phyloP scores from a whole-genome alignment of 2,113 vertebrate genomes.

The Phalacrocorax brasilianus region DNA sequence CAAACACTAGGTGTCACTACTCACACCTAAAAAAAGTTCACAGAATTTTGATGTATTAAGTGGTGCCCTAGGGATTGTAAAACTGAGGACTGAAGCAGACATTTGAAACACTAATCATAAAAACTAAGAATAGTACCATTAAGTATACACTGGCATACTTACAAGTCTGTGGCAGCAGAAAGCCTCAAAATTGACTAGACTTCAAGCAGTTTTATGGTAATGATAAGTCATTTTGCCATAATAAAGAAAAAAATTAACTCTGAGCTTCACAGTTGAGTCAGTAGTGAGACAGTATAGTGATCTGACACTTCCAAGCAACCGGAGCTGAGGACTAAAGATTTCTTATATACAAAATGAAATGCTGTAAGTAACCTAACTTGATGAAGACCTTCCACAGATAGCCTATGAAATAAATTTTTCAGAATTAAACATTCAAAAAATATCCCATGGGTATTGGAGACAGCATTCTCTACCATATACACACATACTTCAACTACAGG shows the following conservation, averaged over 20 bases:
- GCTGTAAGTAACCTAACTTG: not conserved
- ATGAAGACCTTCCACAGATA: not conserved
- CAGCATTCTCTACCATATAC: not conserved
- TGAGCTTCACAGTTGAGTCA: not conserved
- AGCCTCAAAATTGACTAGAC: not conserved
- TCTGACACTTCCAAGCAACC: not conserved
- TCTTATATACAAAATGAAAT: not conserved
- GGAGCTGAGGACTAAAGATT: not conserved
- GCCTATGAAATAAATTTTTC: not conserved
- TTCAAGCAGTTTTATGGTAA: not conserved
- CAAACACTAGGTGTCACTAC: constrained; percentile 43
- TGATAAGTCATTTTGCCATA: not conserved
- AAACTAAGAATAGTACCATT: not conserved
- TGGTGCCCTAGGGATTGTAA: not conserved
- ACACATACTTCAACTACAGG: not conserved
- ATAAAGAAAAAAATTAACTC: not conserved
- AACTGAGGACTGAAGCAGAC: not conserved
- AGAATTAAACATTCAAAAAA: not conserved
- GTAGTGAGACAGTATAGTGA: not conserved
- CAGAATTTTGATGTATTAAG: not conserved
- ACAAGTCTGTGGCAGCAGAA: not conserved
- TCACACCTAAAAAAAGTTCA: not conserved
- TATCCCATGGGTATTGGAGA: not conserved
- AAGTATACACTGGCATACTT: not conserved
- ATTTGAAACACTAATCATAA: not conserved